Evolutionary conservation across 2,113 vertebrate genomes (phyloP).

Genomic region (Oreochromis niloticus): DNA sequence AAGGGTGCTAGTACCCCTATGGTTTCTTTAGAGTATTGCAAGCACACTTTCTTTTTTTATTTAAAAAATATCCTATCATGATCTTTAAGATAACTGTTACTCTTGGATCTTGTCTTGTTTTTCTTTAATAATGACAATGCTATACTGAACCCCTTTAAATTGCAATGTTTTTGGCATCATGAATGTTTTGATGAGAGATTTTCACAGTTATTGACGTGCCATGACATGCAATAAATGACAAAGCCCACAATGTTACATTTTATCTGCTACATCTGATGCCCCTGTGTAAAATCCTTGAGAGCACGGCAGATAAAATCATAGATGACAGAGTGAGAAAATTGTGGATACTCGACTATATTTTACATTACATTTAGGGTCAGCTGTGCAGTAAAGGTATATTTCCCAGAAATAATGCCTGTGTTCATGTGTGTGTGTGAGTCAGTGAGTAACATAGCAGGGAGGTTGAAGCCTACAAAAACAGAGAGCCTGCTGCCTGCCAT

Average conservation of each 20-base stretch:
- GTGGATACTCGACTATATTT: not conserved
- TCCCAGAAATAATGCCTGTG: not conserved
- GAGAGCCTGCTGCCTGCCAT: slow-evolving; percentile 83
- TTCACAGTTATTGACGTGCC: not conserved
- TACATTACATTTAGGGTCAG: not conserved
- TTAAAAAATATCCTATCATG: not conserved
- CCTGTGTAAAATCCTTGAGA: not conserved
- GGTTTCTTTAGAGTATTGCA: not conserved
- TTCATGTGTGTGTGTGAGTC: slow-evolving; percentile 23
- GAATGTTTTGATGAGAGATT: not conserved
- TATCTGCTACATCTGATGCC: not conserved
- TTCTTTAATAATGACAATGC: not conserved
- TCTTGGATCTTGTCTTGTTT: not conserved
- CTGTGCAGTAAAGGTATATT: not conserved
- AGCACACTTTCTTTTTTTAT: not conserved
- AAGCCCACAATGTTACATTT: not conserved
- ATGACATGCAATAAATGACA: not conserved
- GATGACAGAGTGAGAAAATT: not conserved
- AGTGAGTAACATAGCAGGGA: slow-evolving; percentile 88
- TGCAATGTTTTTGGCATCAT: not conserved
- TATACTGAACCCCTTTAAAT: not conserved
- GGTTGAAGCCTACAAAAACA: slow-evolving; percentile 65
- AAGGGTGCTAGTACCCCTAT: not conserved
- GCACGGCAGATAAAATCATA: not conserved
- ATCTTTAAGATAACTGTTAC: not conserved